Conservation (phyloP, 2,797 vertebrate species). For the Martes flavigula region DNA sequence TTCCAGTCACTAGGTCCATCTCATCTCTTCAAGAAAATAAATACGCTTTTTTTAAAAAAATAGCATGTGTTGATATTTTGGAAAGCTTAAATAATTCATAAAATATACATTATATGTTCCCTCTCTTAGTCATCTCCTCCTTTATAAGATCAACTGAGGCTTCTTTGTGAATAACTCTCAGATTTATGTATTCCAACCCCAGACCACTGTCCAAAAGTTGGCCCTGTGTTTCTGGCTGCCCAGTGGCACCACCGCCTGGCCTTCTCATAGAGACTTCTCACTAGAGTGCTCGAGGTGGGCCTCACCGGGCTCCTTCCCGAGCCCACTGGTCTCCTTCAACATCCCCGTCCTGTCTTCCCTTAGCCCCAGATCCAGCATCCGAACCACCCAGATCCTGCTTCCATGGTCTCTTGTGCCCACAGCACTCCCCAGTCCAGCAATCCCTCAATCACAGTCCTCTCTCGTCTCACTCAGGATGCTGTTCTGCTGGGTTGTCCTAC, state of each 20-base stretch:
- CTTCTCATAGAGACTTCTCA: accelerated
- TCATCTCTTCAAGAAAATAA: conserved; percentile 44
- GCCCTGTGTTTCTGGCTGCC: neutral
- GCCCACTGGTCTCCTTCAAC: neutral
- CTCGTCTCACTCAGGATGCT: neutral
- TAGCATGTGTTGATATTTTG: neutral
- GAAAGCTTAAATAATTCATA: conserved; percentile 43
- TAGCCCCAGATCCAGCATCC: neutral
- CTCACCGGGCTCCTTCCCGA: neutral
- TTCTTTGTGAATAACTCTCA: neutral
- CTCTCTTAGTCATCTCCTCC: neutral
- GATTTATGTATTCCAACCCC: neutral
- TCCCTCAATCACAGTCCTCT: neutral
- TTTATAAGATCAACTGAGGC: neutral
- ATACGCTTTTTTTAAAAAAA: conserved; percentile 47
- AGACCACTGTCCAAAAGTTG: neutral
- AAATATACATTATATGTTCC: neutral
- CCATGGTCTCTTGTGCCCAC: accelerated
- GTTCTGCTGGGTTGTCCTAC: neutral
- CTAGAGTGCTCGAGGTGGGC: neutral
- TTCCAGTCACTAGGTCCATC: neutral
- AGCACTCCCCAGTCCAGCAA: too few relatives aligned
- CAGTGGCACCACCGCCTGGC: accelerated
- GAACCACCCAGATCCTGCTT: neutral
- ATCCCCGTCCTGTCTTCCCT: neutral